A percentile compares a stretch with the other conserved stretches of the same genome.
Conservation (phyloP, 2,797 vertebrate genomes). For the Rhinella marina region DNA sequence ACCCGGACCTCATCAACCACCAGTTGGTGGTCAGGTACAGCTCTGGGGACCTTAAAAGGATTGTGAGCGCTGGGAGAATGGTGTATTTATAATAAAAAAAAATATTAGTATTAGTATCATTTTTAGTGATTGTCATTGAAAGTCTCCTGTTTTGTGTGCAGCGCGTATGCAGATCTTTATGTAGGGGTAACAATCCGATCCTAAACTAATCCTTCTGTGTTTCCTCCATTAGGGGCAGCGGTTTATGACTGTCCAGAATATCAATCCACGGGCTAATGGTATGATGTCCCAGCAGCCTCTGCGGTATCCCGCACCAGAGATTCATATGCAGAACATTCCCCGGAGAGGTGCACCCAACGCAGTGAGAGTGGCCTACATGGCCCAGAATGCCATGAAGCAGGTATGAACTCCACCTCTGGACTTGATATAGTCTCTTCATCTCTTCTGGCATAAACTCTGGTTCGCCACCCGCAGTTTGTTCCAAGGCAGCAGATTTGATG, state of each 20-base stretch:
- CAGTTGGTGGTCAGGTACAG: constrained; percentile 73
- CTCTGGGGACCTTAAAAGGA: too few relatives aligned
- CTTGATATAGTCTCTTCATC: neutral
- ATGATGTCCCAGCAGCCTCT: constrained; percentile 74
- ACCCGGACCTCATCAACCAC: constrained; percentile 71
- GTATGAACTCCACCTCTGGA: constrained; percentile 61
- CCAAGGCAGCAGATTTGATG: too few relatives aligned
- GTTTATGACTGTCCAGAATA: constrained; percentile 79
- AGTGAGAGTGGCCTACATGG: constrained; percentile 77
- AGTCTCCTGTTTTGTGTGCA: too few relatives aligned
- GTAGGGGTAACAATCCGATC: neutral
- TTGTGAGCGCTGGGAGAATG: too few relatives aligned
- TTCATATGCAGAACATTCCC: constrained; percentile 68
- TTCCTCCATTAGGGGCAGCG: constrained; percentile 72
- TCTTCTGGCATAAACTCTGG: too few relatives aligned
- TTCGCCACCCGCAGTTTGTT: too few relatives aligned
- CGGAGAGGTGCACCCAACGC: constrained; percentile 70
- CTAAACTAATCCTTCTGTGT: neutral
- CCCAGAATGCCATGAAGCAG: constrained; percentile 82
- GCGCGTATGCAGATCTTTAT: neutral
- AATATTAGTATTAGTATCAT: too few relatives aligned
- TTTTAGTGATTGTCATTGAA: too few relatives aligned
- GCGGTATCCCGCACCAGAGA: constrained; percentile 45
- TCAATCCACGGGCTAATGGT: constrained; percentile 74
- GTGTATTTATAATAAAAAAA: too few relatives aligned